Evolutionary conservation across 2,797 vertebrate species (phyloP).

Genomic region (Gambusia yucatana): DNA sequence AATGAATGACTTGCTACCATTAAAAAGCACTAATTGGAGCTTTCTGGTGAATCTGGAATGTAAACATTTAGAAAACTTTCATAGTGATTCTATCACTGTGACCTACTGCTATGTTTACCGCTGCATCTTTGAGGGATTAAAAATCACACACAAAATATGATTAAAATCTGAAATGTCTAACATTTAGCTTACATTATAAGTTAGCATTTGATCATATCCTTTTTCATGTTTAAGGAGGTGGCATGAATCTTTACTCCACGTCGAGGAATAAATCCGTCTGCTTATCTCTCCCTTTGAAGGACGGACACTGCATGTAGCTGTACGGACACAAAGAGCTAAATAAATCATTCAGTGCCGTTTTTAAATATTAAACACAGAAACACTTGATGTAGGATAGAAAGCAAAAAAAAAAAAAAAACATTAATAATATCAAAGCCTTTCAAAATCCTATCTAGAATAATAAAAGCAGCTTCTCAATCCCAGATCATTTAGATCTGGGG

Average conservation of each 20-base stretch:
- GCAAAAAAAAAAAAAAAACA: slow-evolving; percentile 6
- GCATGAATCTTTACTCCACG: not conserved
- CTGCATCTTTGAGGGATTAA: not conserved
- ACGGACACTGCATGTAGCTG: not conserved
- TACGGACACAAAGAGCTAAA: not conserved
- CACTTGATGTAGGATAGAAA: slow-evolving; percentile 23
- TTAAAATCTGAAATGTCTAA: not conserved
- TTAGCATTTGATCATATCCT: not conserved
- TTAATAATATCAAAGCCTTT: slow-evolving; percentile 28
- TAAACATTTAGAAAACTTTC: not conserved
- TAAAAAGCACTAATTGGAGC: not conserved
- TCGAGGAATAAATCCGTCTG: not conserved
- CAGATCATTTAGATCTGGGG: slow-evolving; percentile 21
- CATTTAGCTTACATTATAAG: not conserved
- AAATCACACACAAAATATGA: not conserved
- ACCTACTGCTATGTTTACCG: not conserved
- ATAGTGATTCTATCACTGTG: not conserved
- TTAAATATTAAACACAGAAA: slow-evolving; percentile 31
- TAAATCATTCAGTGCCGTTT: slow-evolving; percentile 2
- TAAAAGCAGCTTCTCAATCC: slow-evolving; percentile 23
- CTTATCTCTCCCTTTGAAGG: not conserved
- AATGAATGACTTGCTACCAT: not conserved
- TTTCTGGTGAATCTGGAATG: not conserved
- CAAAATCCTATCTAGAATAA: slow-evolving; percentile 23
- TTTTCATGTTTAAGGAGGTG: not conserved